Evolutionary conservation across 2,888 invertebrate genomes (phyloP), one percentile per base, ranked within the genome.

Genomic region (Hesperia comma): DNA sequence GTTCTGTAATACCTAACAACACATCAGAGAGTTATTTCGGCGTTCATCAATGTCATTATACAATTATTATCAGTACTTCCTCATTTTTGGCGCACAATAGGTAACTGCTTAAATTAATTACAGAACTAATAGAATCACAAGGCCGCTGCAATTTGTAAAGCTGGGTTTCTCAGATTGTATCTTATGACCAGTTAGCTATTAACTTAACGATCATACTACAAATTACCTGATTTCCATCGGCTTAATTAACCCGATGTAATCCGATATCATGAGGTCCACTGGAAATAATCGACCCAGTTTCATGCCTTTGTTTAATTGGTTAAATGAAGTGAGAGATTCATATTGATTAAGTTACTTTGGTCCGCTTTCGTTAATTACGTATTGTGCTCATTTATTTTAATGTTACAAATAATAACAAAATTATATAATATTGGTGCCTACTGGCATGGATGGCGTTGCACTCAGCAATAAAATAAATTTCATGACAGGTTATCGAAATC

Each of bases 211-310:
- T 26, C 51, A 51, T 26, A 21, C 21, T 51, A 51, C 51, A 51
- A 51, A 51, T 51, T 51, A 51, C 14, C 51, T 51, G 51, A 51
- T 46, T 46, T 46, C 15, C 46, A 46, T 46, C 46, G 17, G 21
- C 26, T 51, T 51, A 51, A 51, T 51, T 51, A 51, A 51, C 51
- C 21, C 12, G 51, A 51, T 26, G 14, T 51, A 21, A 51, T 26
- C 3, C 21, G 51, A 51, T 51, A 17, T 2, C 14, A 4, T 26
- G 21, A 51, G 51, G 21, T 26, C 21, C 51, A 51, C 14, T 51
- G 21, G 46, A 51, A 6, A 26, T 51, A 14, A 51, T 51, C 21
- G 14, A 14, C 21, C 51, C 14, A 14, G 14, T 14, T 51, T 26
- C 21, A 26, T 21, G 51, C 12, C 26, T 7, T 51, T 26, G 14